phyloP scores from a whole-genome alignment of 2,888 invertebrate genomes.

The Pristionchus japonicus region DNA sequence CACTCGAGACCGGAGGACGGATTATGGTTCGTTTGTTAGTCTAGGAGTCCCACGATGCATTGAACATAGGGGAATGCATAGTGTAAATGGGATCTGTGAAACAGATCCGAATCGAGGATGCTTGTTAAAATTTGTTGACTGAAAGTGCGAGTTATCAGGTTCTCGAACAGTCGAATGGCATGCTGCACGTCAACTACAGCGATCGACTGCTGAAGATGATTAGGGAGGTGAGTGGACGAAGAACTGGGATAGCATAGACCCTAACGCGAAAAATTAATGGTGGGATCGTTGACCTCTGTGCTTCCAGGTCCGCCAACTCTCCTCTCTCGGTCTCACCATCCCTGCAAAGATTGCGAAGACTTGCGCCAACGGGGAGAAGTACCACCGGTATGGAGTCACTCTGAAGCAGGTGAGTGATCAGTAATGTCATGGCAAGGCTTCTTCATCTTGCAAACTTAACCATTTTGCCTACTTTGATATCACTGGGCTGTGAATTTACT shows the following conservation, averaged over 20 bases:
- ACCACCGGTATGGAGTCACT: slow-evolving; percentile 87
- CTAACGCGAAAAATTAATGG: too few relatives aligned
- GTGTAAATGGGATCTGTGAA: neutral
- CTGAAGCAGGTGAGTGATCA: slow-evolving; percentile 85
- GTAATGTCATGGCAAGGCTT: too few relatives aligned
- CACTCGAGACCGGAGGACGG: slow-evolving; percentile 78
- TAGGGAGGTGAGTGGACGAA: slow-evolving; percentile 83
- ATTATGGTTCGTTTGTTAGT: slow-evolving; percentile 76
- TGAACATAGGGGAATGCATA: neutral
- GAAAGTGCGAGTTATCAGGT: neutral
- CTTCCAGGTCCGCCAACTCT: slow-evolving; percentile 82
- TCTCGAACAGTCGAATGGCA: slow-evolving; percentile 77
- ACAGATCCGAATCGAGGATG: neutral
- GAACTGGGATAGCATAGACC: too few relatives aligned
- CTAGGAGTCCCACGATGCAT: neutral
- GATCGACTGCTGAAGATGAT: slow-evolving; percentile 87
- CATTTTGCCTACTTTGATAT: too few relatives aligned
- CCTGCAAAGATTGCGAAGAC: slow-evolving; percentile 85
- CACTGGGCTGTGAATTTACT: too few relatives aligned
- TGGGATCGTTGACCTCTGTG: neutral
- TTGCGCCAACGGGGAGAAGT: slow-evolving; percentile 84
- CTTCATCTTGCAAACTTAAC: too few relatives aligned
- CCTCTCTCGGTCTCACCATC: slow-evolving; percentile 85
- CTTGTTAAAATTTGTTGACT: neutral
- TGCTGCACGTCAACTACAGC: slow-evolving; percentile 88